Conservation (phyloP, 2,888 invertebrate genomes). For the Autographa gamma region DNA sequence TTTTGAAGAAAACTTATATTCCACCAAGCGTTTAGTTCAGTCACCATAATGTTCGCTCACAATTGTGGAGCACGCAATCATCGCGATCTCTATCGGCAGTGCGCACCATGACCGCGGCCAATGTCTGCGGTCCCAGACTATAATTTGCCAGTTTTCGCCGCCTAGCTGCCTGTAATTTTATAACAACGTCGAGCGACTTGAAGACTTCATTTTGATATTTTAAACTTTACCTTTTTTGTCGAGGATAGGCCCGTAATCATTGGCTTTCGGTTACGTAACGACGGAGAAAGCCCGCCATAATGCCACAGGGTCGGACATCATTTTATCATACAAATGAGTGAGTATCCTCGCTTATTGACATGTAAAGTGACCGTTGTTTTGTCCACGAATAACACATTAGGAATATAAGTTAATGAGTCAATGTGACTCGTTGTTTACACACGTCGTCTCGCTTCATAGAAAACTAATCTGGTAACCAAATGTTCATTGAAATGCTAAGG, state of each 20-base stretch:
- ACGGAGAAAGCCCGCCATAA: constrained; percentile 55
- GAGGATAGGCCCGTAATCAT: constrained; percentile 67
- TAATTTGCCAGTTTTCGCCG: constrained; percentile 86
- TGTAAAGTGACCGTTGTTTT: constrained; percentile 65
- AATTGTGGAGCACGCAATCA: constrained; percentile 77
- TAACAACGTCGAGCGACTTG: constrained; percentile 76
- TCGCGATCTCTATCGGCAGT: constrained; percentile 74
- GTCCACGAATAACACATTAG: constrained; percentile 62
- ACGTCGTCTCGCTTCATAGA: constrained; percentile 78
- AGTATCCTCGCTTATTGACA: constrained; percentile 62
- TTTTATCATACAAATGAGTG: constrained; percentile 57
- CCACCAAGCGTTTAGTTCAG: constrained; percentile 64
- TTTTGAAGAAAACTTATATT: constrained; percentile 52
- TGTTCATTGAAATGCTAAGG: constrained; percentile 86
- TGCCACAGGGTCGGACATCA: constrained; percentile 44
- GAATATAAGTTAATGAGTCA: constrained; percentile 75
- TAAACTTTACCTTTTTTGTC: constrained; percentile 70
- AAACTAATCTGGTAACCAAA: constrained; percentile 88
- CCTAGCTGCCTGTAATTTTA: constrained; percentile 84
- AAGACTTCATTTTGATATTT: constrained; percentile 80
- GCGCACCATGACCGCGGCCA: constrained; percentile 70
- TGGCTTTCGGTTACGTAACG: constrained; percentile 70
- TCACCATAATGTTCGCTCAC: constrained; percentile 74
- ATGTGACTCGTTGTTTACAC: constrained; percentile 77
- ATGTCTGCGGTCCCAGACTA: constrained; percentile 78